phyloP scores from a whole-genome alignment of 2,113 vertebrate genomes.

The Mastomys coucha region DNA sequence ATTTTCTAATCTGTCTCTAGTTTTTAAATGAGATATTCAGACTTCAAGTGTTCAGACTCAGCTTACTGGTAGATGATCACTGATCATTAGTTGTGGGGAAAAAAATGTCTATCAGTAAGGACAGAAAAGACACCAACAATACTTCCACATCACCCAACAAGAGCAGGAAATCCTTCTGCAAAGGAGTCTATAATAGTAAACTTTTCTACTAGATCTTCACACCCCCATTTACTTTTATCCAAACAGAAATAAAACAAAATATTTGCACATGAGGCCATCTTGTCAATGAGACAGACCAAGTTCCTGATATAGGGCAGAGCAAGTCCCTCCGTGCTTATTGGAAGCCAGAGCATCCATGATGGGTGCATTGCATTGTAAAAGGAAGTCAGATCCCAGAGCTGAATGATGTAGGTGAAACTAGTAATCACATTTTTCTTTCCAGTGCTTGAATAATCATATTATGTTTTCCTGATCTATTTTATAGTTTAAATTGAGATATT shows the following conservation, averaged over 20 bases:
- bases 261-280: neutral
- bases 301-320: neutral
- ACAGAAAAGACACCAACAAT: neutral
- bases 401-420: neutral
- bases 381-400: neutral
- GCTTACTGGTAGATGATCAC: accelerated
- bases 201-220: neutral
- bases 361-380: neutral
- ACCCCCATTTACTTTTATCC: neutral
- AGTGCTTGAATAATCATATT: neutral
- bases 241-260: neutral
- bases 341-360: neutral
- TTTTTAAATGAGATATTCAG: neutral
- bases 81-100: neutral
- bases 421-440: neutral
- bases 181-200: neutral
- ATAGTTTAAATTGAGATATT: neutral
- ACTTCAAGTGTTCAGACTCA: neutral
- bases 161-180: accelerated
- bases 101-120: neutral
- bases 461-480: neutral
- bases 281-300: neutral
- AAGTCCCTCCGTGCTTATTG: neutral
- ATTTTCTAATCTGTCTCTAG: neutral
- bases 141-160: neutral